These are phyloP conservation scores for Stenchaetothrips biformis DNA, from an alignment of 2,888 invertebrate species.

Conservation along the genomic window DNA sequence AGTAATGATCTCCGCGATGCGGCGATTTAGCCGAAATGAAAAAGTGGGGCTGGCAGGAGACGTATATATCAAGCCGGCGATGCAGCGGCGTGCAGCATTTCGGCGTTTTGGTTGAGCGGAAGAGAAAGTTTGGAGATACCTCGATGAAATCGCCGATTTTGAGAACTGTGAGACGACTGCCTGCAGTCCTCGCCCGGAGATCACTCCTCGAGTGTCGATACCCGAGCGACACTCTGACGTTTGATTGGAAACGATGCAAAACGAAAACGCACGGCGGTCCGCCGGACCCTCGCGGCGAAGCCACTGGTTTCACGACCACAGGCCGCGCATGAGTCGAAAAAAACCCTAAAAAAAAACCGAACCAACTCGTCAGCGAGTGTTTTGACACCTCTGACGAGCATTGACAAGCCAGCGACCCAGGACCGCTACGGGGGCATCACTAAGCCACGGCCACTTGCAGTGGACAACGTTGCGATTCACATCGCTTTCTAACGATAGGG, in stretches of 20 bases:
- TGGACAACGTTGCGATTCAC: background rate
- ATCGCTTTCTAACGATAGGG: background rate
- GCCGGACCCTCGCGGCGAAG: too few relatives aligned
- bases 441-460: too few relatives aligned
- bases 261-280: too few relatives aligned
- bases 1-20: slow-evolving; percentile 2
- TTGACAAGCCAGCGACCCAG: background rate
- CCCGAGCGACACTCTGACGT: too few relatives aligned
- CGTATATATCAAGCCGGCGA: slow-evolving; percentile 1
- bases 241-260: too few relatives aligned
- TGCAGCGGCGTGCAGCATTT: background rate
- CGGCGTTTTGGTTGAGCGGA: background rate
- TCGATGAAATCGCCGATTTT: too few relatives aligned
- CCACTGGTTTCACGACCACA: too few relatives aligned
- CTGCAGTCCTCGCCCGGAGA: too few relatives aligned
- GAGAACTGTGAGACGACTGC: too few relatives aligned
- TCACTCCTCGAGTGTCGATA: too few relatives aligned
- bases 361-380: background rate
- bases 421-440: background rate
- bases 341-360: too few relatives aligned
- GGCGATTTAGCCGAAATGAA: slow-evolving; percentile 18
- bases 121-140: background rate
- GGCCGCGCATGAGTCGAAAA: too few relatives aligned
- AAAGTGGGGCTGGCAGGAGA: slow-evolving; percentile 4
- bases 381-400: slow-evolving; percentile 9